Percentiles rank a stretch among this genome's conserved stretches.
Conservation (phyloP, 2,888 invertebrate species). For the Baronia brevicornis region DNA sequence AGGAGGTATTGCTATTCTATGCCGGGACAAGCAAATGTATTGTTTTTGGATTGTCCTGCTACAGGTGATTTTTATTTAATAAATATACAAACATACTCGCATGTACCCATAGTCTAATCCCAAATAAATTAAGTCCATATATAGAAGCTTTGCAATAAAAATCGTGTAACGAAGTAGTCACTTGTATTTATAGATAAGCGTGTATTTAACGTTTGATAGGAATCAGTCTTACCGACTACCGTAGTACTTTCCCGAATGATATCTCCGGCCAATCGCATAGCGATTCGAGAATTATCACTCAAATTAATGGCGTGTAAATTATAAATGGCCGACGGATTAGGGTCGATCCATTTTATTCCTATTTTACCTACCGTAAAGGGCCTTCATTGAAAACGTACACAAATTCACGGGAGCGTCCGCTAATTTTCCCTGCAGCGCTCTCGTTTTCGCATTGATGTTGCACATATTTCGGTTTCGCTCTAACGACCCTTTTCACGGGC, state of each 20-base stretch:
- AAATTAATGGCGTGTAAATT: constrained; percentile 75
- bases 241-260: constrained; percentile 26
- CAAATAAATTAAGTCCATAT: too few species aligned
- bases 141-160: too few species aligned
- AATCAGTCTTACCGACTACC: constrained; percentile 17
- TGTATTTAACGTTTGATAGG: too few species aligned
- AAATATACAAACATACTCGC: too few species aligned
- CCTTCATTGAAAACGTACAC: constrained; percentile 74
- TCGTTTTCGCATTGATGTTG: constrained; percentile 32
- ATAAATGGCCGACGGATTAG: constrained; percentile 73
- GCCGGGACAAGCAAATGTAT: too few species aligned
- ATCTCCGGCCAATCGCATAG: constrained; percentile 60
- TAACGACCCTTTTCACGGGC: constrained; percentile 53
- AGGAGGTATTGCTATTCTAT: too few species aligned
- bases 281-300: constrained; percentile 68
- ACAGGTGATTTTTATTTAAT: too few species aligned
- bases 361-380: constrained; percentile 73
- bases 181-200: too few species aligned
- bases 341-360: constrained; percentile 71
- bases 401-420: constrained; percentile 69
- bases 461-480: constrained; percentile 39
- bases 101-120: too few species aligned
- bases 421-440: constrained; percentile 59
- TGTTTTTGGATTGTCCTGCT: too few species aligned
- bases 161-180: constrained; percentile 15